These are phyloP conservation scores for Perithous albicinctus DNA, from an alignment of 2,888 invertebrate species.

Conservation along the genomic window DNA sequence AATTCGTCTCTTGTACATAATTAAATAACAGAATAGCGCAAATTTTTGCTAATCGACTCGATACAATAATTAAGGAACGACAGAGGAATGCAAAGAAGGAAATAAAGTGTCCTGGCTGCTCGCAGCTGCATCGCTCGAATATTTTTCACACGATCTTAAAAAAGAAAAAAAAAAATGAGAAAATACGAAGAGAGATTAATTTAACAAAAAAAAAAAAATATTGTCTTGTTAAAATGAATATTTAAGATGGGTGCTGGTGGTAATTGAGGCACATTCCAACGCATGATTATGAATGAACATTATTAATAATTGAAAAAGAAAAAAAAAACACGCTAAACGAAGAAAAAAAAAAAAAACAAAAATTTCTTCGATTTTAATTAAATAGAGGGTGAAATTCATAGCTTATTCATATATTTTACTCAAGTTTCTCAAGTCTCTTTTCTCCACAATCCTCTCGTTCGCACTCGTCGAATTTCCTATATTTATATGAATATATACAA, in stretches of 20 bases:
- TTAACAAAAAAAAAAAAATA: slow-evolving; percentile 23
- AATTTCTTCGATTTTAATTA: slow-evolving; percentile 52
- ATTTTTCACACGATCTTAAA: slow-evolving; percentile 70
- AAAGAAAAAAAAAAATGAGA: slow-evolving; percentile 61
- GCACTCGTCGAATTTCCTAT: slow-evolving; percentile 28
- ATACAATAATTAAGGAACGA: slow-evolving; percentile 45
- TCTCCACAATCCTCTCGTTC: slow-evolving; percentile 50
- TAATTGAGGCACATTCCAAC: slow-evolving; percentile 65
- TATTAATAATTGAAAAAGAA: slow-evolving; percentile 19
- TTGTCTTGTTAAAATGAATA: slow-evolving; percentile 68
- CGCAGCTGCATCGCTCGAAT: slow-evolving; percentile 66
- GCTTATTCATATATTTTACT: slow-evolving; percentile 62
- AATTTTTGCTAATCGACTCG: slow-evolving; percentile 12
- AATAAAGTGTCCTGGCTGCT: slow-evolving; percentile 55
- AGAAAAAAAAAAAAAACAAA: slow-evolving; percentile 20
- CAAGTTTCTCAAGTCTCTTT: slow-evolving; percentile 56
- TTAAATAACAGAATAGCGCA: slow-evolving; percentile 54
- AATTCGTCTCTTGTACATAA: slow-evolving; percentile 65
- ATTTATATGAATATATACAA: not conserved
- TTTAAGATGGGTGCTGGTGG: slow-evolving; percentile 61
- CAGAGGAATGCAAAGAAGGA: slow-evolving; percentile 39
- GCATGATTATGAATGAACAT: slow-evolving; percentile 40
- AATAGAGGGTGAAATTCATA: slow-evolving; percentile 42
- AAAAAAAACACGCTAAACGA: slow-evolving; percentile 24
- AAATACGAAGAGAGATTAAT: slow-evolving; percentile 24